Evolutionary conservation across 2,113 vertebrate species (phyloP).

Genomic region (Ochotona princeps): DNA sequence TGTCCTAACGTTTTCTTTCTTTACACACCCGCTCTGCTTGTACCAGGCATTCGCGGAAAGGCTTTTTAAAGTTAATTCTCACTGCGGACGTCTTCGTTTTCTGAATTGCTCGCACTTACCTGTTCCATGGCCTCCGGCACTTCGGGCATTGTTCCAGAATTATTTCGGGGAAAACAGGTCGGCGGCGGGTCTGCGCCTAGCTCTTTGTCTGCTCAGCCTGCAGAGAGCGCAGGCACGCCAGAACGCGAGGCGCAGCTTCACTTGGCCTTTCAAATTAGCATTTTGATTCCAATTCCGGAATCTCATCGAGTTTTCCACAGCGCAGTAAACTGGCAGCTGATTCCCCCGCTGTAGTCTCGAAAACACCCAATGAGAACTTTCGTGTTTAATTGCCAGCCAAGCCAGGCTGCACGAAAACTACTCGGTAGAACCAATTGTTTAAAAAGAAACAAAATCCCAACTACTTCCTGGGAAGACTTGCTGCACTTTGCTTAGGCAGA

Average conservation of each 20-base stretch:
- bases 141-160: slow-evolving; percentile 78
- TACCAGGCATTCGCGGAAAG: background rate
- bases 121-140: slow-evolving; percentile 81
- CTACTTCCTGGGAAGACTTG: background rate
- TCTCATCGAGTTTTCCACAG: slow-evolving; percentile 65
- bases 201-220: slow-evolving; percentile 74
- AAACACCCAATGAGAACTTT: slow-evolving; percentile 79
- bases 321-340: slow-evolving; percentile 74
- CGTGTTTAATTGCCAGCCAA: slow-evolving; percentile 52
- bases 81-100: slow-evolving; percentile 14
- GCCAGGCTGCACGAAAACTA: background rate
- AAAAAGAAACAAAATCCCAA: background rate
- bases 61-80: slow-evolving; percentile 18
- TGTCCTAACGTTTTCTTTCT: background rate
- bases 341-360: slow-evolving; percentile 71
- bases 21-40: background rate
- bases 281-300: slow-evolving; percentile 65
- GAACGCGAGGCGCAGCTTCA: slow-evolving; percentile 59
- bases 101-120: slow-evolving; percentile 81
- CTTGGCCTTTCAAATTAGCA: slow-evolving; percentile 81
- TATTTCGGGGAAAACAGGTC: background rate
- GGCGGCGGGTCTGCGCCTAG: background rate
- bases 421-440: background rate
- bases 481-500: background rate
- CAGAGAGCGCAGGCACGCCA: background rate